phyloP scores from a whole-genome alignment of 2,113 vertebrate species.

The Alaudala cheleensis region DNA sequence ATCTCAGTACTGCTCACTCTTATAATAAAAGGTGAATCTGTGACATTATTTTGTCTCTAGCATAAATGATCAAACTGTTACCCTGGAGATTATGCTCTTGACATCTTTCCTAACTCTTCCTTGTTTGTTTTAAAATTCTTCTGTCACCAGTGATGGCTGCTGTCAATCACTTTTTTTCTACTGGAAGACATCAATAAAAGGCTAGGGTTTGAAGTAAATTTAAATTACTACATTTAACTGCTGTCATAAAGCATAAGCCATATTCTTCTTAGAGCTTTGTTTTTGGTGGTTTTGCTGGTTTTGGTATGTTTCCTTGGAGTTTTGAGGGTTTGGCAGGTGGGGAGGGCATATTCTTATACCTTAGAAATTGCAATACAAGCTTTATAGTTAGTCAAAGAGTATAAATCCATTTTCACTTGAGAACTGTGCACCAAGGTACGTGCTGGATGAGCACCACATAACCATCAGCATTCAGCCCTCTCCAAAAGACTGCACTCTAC shows the following conservation, averaged over 20 bases:
- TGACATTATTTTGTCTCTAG: neutral
- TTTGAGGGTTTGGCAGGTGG: fast-evolving
- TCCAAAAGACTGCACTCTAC: neutral
- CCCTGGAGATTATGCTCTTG: neutral
- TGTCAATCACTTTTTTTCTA: neutral
- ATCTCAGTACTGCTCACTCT: neutral
- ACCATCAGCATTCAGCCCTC: neutral
- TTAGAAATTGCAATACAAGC: neutral
- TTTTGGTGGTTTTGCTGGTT: neutral
- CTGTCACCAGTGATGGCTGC: neutral
- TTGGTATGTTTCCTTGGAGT: neutral
- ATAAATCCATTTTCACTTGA: neutral
- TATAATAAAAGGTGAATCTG: neutral
- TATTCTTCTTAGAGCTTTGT: neutral
- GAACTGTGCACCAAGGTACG: neutral
- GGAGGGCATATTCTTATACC: neutral
- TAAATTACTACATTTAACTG: neutral
- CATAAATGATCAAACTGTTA: neutral
- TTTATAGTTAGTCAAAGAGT: neutral
- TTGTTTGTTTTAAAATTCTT: neutral
- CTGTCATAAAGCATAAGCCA: neutral
- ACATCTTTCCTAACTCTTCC: neutral
- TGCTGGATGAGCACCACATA: neutral
- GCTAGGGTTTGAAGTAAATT: neutral
- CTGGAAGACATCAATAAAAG: neutral